phyloP scores from a whole-genome alignment of 2,888 invertebrate genomes.

The Embidobia sp. region DNA sequence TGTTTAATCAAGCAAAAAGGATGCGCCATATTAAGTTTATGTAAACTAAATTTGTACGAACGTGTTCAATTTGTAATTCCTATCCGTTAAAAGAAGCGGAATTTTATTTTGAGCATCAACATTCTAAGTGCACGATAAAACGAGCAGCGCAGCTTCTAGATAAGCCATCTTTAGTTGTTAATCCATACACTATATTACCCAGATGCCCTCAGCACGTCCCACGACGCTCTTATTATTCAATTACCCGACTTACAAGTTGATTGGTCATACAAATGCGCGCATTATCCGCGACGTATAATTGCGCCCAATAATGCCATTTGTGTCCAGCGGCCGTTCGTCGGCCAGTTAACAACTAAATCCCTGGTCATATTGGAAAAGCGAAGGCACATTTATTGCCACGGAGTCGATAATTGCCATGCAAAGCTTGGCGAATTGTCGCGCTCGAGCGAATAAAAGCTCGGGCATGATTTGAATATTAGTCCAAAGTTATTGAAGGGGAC shows the following conservation, averaged over 20 bases:
- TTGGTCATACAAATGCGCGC: slow-evolving; percentile 52
- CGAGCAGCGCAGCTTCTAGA: slow-evolving; percentile 7
- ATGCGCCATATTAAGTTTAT: not conserved
- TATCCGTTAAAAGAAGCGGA: not conserved
- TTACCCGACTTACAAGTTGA: slow-evolving; percentile 50
- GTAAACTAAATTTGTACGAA: not conserved
- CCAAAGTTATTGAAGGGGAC: slow-evolving; percentile 8
- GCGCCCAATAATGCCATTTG: slow-evolving; percentile 27
- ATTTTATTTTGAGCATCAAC: not conserved
- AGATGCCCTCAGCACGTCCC: slow-evolving; percentile 14
- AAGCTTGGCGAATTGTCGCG: slow-evolving; percentile 9
- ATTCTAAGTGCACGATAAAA: not conserved
- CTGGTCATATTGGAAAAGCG: not conserved
- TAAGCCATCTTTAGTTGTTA: slow-evolving; percentile 38
- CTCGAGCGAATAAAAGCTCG: not conserved
- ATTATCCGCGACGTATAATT: slow-evolving; percentile 47
- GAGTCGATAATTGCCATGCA: slow-evolving; percentile 17
- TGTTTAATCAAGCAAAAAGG: not conserved
- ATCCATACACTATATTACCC: slow-evolving; percentile 27
- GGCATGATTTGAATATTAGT: slow-evolving; percentile 26
- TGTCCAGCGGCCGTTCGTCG: slow-evolving; percentile 1
- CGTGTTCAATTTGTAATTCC: slow-evolving; percentile 3
- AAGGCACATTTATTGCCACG: slow-evolving; percentile 18
- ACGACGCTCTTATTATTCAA: slow-evolving; percentile 49
- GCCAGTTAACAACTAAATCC: slow-evolving; percentile 30